Evolutionary conservation across 2,113 vertebrate species (phyloP), one percentile per base, ranked within the genome.

Genomic region (Muscicapa adusta): DNA sequence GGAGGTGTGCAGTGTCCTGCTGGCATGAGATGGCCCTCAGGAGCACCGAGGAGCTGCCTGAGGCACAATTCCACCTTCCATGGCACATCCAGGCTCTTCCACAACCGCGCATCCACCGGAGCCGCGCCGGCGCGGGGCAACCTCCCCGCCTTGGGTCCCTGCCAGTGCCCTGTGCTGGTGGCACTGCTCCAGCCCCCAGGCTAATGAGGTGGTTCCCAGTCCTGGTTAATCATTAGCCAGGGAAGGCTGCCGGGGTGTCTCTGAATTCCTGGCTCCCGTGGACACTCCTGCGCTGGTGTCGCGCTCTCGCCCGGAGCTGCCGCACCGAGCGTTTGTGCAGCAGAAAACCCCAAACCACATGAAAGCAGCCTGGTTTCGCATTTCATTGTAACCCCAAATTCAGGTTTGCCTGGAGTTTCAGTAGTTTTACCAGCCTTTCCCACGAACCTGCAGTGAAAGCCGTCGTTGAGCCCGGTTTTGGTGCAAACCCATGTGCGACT

Each of bases 311-410:
- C 93, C 54, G 5, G 42, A 83, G 91, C 93, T 58, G 91, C 89
- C 18, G 2, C 72, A 3, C 85, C 50, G 24, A 93, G 14, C 33
- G 93, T 94, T 95, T 93, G 19, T 95, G 93, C 94, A 96, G 93
- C 47, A 83, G 72, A 81, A 95, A 95, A 91, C 89, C 96, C 96
- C 94, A 96, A 97, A 94, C 94, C 96, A 97, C 96, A 96, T 97
- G 93, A 96, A 96, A 97, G 95, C 10, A 5, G 45, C 26, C 1
- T 7, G 79, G 95, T 96, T 95, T 96, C 94, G 1, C 10, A 5
- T 96, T 85, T 93, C 91, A 78, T 19, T 79, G 25, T 56, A 93
- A 96, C 63, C 93, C 94, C 75, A 24, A 93, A 91, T 73, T 89
- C 93, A 91, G 71, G 94, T 95, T 94, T 61, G 87, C 94, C 89